Conservation (phyloP, 1,140 invertebrate species). For the Tetramorium simillimum region DNA sequence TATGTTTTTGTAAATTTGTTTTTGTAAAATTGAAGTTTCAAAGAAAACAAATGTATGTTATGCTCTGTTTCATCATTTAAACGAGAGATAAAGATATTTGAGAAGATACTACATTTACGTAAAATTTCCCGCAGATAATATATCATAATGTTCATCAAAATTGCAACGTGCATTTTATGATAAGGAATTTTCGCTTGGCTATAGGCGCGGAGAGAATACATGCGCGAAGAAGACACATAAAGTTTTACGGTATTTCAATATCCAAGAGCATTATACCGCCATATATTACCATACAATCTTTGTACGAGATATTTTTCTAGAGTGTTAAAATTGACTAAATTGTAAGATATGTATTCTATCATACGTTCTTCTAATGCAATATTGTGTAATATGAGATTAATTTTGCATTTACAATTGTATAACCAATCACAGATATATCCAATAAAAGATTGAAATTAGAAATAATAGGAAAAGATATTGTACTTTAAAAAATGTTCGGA, state of each 20-base stretch:
- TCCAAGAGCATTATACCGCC: conserved; percentile 27
- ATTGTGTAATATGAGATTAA: not conserved
- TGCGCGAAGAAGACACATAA: not conserved
- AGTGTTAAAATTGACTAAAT: not conserved
- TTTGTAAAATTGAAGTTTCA: not conserved
- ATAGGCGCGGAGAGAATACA: not conserved
- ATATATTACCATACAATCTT: conserved; percentile 34
- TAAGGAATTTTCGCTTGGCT: not conserved
- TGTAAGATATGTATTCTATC: conserved; percentile 12
- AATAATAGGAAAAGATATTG: not conserved
- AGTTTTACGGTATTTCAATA: conserved; percentile 54
- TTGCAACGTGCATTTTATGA: conserved; percentile 24
- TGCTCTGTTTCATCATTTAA: not conserved
- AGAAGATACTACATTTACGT: not conserved
- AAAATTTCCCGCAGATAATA: conserved; percentile 3
- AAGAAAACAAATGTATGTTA: not conserved
- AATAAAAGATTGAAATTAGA: not conserved
- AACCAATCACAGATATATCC: not conserved
- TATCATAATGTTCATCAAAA: conserved; percentile 1
- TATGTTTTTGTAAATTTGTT: not conserved
- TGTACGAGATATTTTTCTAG: not conserved
- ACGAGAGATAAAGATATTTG: not conserved
- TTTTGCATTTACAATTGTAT: not conserved
- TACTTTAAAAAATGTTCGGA: not conserved
- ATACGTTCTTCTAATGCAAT: conserved; percentile 18